Evolutionary conservation across 2,113 vertebrate species (phyloP), one percentile per base, ranked within the genome.

Genomic region (Tursiops truncatus): DNA sequence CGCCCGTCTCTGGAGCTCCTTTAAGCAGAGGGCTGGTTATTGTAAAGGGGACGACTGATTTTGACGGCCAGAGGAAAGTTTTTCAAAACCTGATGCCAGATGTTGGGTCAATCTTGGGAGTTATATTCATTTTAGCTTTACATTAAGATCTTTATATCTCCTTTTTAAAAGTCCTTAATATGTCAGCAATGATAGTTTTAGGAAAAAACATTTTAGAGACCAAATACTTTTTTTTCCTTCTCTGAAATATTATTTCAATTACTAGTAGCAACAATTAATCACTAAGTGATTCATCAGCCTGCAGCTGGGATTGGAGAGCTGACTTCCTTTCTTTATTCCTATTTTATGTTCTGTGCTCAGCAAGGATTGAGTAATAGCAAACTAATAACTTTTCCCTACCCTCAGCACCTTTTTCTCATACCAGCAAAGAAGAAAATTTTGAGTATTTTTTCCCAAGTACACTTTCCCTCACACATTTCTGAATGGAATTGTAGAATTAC

Each of bases 181-280:
- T 89, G 70, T 44, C 36, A 76, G 2, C 31, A 93, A 94, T 82
- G 90, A 6, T 2, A 28, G 36, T 70, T 97, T 79, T 33, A 0
- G 44, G 73, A 21, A 94, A 76, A 71, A 84, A 56, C 4, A 80
- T 84, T 95, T 95, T 83, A 73, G n/a, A 95, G 17, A 83, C 65
- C 9, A 91, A 95, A 87, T 79, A 26, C 7, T 91, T 89, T 82
- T 71, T 65, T 6, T 17, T 47, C 26, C 71, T 7, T 73, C 38
- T 77, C 36, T 80, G n/a, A 96, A 95, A 94, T 96, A 93, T 91
- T 96, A 95, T 91, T 97, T 94, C 31, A 70, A 95, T 97, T 97
- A 97, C 60, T 20, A 25, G 20, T 50, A 96, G 17, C 36, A 89
- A 93, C 50, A 98, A 95, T 13, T 83, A 94, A 96, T 97, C 21